A percentile compares a stretch with the other conserved stretches of the same genome.
These are phyloP conservation scores for Urosaurus nigricauda DNA, from an alignment of 2,797 vertebrate species.

Conservation along the genomic window DNA sequence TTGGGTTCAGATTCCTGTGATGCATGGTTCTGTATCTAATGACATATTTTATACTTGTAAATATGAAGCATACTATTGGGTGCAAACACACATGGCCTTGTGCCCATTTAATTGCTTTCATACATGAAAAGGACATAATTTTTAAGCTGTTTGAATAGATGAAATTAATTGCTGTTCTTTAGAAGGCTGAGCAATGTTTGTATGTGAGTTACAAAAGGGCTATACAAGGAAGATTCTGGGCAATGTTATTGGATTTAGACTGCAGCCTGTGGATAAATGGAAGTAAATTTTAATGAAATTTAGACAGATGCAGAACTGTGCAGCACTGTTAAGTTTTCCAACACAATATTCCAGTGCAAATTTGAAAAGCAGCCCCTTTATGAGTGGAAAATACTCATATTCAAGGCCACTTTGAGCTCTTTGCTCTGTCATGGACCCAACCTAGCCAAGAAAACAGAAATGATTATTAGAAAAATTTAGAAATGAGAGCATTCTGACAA, in stretches of 20 bases:
- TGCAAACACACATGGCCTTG: neutral
- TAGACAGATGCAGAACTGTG: neutral
- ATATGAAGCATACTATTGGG: neutral
- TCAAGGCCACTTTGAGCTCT: neutral
- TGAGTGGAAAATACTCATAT: neutral
- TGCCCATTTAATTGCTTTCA: constrained; percentile 19
- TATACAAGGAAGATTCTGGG: neutral
- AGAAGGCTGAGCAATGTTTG: neutral
- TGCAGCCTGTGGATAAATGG: neutral
- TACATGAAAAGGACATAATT: neutral
- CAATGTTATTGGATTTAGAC: neutral
- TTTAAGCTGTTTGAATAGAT: neutral
- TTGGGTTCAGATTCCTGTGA: neutral
- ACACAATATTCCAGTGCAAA: neutral
- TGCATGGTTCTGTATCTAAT: neutral
- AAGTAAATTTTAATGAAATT: neutral
- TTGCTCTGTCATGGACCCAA: neutral
- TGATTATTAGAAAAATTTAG: neutral
- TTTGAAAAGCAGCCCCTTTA: neutral
- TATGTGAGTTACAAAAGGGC: neutral
- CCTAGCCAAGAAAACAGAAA: neutral
- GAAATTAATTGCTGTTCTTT: neutral
- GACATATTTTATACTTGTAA: neutral
- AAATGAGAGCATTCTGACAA: neutral
- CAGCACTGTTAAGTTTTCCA: neutral